Percentiles rank a stretch among this genome's conserved stretches.
phyloP scores from a whole-genome alignment of 2,797 vertebrate species.

The Rhynchonycteris naso region DNA sequence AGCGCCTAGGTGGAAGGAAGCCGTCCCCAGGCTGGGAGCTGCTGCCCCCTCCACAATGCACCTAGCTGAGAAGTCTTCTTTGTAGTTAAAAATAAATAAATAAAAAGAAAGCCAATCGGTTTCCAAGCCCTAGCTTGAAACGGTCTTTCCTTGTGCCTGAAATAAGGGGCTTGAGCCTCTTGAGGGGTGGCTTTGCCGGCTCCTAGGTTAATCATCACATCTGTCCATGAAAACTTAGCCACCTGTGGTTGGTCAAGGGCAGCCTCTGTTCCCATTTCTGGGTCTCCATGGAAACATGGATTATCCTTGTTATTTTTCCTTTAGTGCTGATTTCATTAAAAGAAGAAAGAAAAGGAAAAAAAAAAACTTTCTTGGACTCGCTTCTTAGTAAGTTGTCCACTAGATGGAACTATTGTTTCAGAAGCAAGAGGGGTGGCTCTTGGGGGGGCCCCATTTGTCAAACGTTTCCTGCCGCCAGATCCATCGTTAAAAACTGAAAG shows the following conservation, averaged over 20 bases:
- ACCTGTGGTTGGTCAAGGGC: not conserved
- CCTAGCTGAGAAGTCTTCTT: not conserved
- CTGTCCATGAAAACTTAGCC: not conserved
- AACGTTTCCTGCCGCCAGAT: not conserved
- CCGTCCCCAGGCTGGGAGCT: not conserved
- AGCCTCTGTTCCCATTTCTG: not conserved
- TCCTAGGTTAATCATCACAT: not conserved
- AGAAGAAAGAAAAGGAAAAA: not conserved
- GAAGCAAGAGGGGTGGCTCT: constrained; percentile 52
- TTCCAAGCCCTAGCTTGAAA: not conserved
- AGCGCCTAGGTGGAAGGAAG: not conserved
- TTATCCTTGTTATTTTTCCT: not conserved
- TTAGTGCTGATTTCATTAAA: not conserved
- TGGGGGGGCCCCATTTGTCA: not conserved
- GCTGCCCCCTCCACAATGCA: not conserved
- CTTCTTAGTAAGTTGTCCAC: constrained; percentile 72
- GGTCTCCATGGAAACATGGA: not conserved
- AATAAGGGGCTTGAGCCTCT: not conserved
- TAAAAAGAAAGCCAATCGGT: not conserved
- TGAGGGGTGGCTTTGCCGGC: not conserved
- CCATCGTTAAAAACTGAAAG: not conserved
- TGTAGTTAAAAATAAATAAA: not conserved
- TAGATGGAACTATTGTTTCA: constrained; percentile 87
- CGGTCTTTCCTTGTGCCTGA: not conserved
- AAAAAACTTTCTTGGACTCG: not conserved